Percentiles rank a stretch among this genome's conserved stretches.
These are phyloP conservation scores for Ecliptopera silaceata DNA, from an alignment of 2,888 invertebrate genomes.

Conservation along the genomic window DNA sequence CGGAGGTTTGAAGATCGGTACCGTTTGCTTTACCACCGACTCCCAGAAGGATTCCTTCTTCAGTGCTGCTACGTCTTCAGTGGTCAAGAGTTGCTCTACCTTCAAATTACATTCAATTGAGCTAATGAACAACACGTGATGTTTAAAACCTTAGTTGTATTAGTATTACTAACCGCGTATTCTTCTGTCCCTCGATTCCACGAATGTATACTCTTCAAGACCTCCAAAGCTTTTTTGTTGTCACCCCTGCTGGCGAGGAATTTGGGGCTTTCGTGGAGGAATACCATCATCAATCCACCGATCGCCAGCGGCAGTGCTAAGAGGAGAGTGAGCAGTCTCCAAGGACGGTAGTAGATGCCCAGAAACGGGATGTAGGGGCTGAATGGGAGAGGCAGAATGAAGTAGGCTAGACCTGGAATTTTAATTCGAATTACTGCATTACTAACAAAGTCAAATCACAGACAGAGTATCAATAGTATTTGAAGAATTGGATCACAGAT, in stretches of 20 bases:
- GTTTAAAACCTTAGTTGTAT: too few species aligned
- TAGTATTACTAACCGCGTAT: constrained; percentile 47
- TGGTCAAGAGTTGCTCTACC: constrained; percentile 47
- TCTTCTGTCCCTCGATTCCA: constrained; percentile 50
- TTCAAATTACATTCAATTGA: constrained; percentile 24
- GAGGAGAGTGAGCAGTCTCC: constrained; percentile 86
- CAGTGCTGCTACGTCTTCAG: constrained; percentile 15
- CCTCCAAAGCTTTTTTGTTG: constrained; percentile 77
- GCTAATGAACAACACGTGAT: neutral
- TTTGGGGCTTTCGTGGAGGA: constrained; percentile 89
- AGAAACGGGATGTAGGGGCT: constrained; percentile 59
- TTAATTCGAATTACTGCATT: too few species aligned
- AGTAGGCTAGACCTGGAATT: constrained; percentile 83
- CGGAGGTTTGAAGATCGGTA: constrained; percentile 77
- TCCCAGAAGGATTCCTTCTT: constrained; percentile 51
- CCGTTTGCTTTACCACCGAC: constrained; percentile 73
- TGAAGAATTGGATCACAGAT: too few species aligned
- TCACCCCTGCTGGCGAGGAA: constrained; percentile 85
- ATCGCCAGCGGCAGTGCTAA: constrained; percentile 58
- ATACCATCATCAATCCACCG: constrained; percentile 80
- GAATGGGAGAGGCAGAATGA: constrained; percentile 82
- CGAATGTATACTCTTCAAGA: constrained; percentile 50
- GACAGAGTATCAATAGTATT: too few species aligned
- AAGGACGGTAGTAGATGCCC: constrained; percentile 83
- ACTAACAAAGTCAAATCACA: too few species aligned